phyloP scores from a whole-genome alignment of 2,888 invertebrate species.

The Drosophila putrida region DNA sequence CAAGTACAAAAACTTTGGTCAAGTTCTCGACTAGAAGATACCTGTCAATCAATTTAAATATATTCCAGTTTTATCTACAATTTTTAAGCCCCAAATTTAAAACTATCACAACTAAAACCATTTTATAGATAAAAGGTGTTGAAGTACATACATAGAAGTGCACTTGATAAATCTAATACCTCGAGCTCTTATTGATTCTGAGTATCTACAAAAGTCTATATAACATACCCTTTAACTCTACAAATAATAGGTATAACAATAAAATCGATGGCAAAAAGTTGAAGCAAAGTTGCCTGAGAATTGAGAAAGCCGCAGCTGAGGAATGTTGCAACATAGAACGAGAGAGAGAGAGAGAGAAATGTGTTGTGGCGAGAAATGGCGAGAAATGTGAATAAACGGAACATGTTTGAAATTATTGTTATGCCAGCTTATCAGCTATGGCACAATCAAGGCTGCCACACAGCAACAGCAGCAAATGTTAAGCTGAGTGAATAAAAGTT shows the following conservation, averaged over 20 bases:
- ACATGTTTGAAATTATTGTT: constrained; percentile 55
- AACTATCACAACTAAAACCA: too few species aligned
- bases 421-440: constrained; percentile 45
- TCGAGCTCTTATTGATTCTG: too few species aligned
- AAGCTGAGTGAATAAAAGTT: constrained; percentile 39
- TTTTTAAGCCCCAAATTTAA: too few species aligned
- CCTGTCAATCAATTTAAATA: too few species aligned
- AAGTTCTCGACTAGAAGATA: too few species aligned
- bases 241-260: constrained; percentile 12
- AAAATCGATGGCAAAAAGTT: constrained; percentile 66
- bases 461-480: constrained; percentile 13
- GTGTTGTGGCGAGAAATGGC: constrained; percentile 8
- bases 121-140: too few species aligned
- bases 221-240: background rate
- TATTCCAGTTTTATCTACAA: too few species aligned
- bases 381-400: constrained; percentile 26
- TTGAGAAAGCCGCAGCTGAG: constrained; percentile 18
- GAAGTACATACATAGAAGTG: too few species aligned
- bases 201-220: too few species aligned
- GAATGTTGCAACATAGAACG: constrained; percentile 3
- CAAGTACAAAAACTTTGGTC: background rate
- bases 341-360: constrained; percentile 19
- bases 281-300: constrained; percentile 24
- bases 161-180: too few species aligned
- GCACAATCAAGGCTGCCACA: constrained; percentile 40